Base-by-base conservation (phyloP, 2,797 vertebrate genomes). In the Erpetoichthys calabaricus region DNA sequence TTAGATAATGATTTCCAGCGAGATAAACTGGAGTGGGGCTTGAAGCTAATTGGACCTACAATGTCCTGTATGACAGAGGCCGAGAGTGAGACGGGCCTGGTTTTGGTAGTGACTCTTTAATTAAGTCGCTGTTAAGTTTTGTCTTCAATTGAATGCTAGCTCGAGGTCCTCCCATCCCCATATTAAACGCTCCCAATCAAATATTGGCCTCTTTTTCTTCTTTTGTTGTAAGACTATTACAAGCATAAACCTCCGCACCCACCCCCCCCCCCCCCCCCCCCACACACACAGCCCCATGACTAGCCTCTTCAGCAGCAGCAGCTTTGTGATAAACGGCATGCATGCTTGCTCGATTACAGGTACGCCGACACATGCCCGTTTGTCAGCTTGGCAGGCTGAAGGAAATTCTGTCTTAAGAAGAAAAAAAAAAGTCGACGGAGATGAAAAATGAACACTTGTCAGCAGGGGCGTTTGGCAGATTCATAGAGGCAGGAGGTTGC, bases 1-100 rank as follows among this genome's bases (percentile, higher is more conserved):
- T 92, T 93, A 92, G 91, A 87, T 96, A 94, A 94, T 92, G 91
- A 91, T 90, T 88, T 80, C 89, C 84, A 88, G 89, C 86, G 91
- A 94, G 91, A 92, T 92, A 91, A 93, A 93, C 88, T 84, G 81
- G 90, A 91, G 88, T 88, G 90, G 88, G 89, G 86, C 86, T 92
- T 89, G 85, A 89, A 91, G 89, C 87, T 95, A 95, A 96, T 96
- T 93, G 89, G 90, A 86, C 84, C 86, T 85, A 68, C 76, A 71
- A 78, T 75, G 75, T 79, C 84, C 77, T 73, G 72, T 63, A 76
- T 76, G 78, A 71, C 66, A 71, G 62, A 5, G 73, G 66, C 2
- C 57, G 58, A 59, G 59, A 57, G 10, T 3, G 51, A 10, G 60
- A 65, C 57, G 25, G 25, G 25, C 25, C 25, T 1, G 25, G 25